Base-by-base conservation (phyloP, 2,888 invertebrate genomes). In the Schizotus pectinicornis region DNA sequence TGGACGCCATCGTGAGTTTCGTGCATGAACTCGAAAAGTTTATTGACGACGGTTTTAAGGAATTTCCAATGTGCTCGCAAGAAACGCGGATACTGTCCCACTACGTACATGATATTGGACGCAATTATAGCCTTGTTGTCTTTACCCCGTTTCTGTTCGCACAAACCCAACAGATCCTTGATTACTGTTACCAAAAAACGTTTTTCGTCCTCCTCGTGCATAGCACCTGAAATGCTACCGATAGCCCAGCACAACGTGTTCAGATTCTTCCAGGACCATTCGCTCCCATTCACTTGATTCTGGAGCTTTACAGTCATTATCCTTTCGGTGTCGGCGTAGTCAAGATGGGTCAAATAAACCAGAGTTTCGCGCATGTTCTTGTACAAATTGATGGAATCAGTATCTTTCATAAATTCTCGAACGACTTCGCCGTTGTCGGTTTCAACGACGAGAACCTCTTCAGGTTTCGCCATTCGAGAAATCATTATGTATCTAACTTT, bases 61-160 rank as follows among this genome's bases (percentile, higher is more conserved):
- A 99, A 99, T 79, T 97, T 95, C 99, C 99, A 99, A 81, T 99
- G 99, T n/a, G 97, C 98, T 70, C 97, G 85, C 61, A 99, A 84
- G 82, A 99, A 99, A 58, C 98, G 83, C 39, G 99, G 99, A 82
- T 99, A 99, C 80, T 99, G 99, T 2, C 99, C 99, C 50, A 99
- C 99, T 58, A 99, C 98, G 81, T 99, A 98, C 99, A 99, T 99
- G 64, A 99, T 99, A 82, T 99, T 99, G 65, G 98, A 98, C 9
- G 99, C 99, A 74, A 99, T 98, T 67, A 99, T 99, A 56, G 99
- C 99, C 82, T 99, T 99, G 82, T 99, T 99, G 82, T 99, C 98
- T 83, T 99, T 99, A 48, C 97, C 89, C 70, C 98, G 91, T 79
- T 99, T 99, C 80, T 98, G 98, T 78, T 98, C 97, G 81, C 99